Conservation (phyloP, 2,113 vertebrate genomes). For the Tinamus guttatus region DNA sequence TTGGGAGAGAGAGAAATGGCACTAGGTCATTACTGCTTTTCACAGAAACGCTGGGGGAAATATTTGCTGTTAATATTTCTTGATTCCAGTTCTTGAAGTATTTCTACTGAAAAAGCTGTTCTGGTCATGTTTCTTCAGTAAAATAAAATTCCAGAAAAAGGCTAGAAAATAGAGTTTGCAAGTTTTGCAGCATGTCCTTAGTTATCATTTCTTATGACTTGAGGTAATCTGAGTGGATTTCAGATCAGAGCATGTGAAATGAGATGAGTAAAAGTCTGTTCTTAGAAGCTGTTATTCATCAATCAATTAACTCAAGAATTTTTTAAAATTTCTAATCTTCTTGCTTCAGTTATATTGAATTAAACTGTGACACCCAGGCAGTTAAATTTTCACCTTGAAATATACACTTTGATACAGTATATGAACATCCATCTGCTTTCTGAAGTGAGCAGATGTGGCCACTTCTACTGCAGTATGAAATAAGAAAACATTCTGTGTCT, state of each 20-base stretch:
- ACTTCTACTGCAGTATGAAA: neutral
- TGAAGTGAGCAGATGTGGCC: constrained; percentile 52
- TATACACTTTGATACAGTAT: constrained; percentile 20
- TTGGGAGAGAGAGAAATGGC: neutral
- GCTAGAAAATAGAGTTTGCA: constrained; percentile 29
- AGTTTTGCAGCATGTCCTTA: constrained; percentile 32
- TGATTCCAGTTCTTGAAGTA: neutral
- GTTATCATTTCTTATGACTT: constrained; percentile 31
- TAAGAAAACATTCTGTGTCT: neutral
- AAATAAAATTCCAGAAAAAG: constrained; percentile 49
- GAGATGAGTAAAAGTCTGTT: constrained; percentile 45
- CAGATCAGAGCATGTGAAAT: constrained; percentile 18
- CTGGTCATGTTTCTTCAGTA: constrained; percentile 9
- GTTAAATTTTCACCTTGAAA: constrained; percentile 60
- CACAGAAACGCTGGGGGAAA: neutral
- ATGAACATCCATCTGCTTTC: constrained; percentile 55
- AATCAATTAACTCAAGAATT: constrained; percentile 49
- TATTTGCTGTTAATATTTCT: neutral
- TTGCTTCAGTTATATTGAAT: constrained; percentile 53
- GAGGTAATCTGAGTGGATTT: constrained; percentile 42
- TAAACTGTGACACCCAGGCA: constrained; percentile 42
- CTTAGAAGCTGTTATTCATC: constrained; percentile 60
- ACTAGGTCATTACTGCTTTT: neutral
- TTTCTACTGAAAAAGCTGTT: constrained; percentile 7
- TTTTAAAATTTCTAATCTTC: neutral